A percentile compares a stretch with the other conserved stretches of the same genome.
phyloP scores from a whole-genome alignment of 2,113 vertebrate genomes.

The Labeo catla region DNA sequence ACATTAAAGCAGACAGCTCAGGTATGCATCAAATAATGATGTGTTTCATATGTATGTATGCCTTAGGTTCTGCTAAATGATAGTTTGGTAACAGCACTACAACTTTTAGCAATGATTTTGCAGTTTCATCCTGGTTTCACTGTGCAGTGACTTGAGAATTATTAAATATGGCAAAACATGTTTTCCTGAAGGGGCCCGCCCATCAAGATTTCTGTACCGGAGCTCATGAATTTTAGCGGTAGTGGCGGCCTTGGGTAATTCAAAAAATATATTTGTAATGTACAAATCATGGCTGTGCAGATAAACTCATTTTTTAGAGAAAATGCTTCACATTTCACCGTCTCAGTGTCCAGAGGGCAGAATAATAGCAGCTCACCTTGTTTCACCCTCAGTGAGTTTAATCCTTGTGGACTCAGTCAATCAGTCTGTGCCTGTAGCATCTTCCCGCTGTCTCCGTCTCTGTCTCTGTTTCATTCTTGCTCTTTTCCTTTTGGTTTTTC shows the following conservation, averaged over 20 bases:
- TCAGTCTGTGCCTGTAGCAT: constrained; percentile 41
- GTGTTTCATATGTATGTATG: background rate
- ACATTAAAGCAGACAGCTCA: constrained; percentile 89
- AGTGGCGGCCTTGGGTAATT: background rate
- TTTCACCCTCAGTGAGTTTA: constrained; percentile 43
- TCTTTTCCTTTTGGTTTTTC: constrained; percentile 56
- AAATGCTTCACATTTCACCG: constrained; percentile 13
- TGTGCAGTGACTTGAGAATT: background rate
- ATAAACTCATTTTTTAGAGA: constrained; percentile 30
- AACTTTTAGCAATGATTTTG: background rate
- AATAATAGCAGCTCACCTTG: constrained; percentile 30
- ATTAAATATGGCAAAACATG: background rate
- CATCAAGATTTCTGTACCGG: background rate
- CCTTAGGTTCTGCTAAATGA: background rate
- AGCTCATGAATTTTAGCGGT: background rate
- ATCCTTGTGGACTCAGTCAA: constrained; percentile 48
- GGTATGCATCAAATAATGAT: constrained; percentile 73
- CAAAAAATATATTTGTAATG: constrained; percentile 17
- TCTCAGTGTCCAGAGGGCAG: constrained; percentile 39
- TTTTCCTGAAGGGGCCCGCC: background rate
- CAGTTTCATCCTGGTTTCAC: background rate
- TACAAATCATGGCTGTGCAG: constrained; percentile 1
- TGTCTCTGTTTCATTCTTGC: constrained; percentile 61
- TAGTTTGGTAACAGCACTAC: background rate
- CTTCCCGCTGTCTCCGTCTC: constrained; percentile 40